phyloP scores from a whole-genome alignment of 2,113 vertebrate species.

The Colius striatus region DNA sequence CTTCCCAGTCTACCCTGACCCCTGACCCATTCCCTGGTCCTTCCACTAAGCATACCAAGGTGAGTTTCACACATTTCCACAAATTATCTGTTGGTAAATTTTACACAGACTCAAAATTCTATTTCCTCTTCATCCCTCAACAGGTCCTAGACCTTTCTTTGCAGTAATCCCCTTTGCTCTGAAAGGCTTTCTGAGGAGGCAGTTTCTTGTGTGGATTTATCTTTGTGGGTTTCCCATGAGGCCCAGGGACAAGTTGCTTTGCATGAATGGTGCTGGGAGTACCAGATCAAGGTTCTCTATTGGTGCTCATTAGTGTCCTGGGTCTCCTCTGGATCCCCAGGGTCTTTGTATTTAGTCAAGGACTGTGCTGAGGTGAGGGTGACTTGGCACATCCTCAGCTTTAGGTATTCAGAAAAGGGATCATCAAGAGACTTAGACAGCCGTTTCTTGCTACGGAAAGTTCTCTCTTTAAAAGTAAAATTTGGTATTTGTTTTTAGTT shows the following conservation, averaged over 20 bases:
- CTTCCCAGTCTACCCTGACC: not conserved
- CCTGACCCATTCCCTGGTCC: not conserved
- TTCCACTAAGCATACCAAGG: not conserved
- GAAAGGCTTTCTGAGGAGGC: not conserved
- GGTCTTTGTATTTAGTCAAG: not conserved
- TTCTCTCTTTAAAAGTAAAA: not conserved
- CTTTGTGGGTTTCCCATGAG: not conserved
- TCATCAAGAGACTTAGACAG: not conserved
- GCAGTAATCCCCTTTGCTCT: not conserved
- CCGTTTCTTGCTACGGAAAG: not conserved
- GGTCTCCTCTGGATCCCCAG: not conserved
- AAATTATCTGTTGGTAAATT: not conserved
- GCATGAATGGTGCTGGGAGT: fast-evolving
- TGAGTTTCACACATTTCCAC: fast-evolving
- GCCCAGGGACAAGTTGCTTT: fast-evolving
- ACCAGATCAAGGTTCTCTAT: not conserved
- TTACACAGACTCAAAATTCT: not conserved
- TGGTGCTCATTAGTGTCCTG: not conserved
- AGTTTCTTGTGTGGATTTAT: not conserved
- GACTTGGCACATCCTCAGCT: not conserved
- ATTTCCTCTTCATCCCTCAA: not conserved
- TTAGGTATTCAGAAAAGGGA: not conserved
- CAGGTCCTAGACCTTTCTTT: not conserved
- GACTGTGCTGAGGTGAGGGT: not conserved
- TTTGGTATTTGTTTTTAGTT: not conserved